Evolutionary conservation across 2,797 vertebrate genomes (phyloP).

Genomic region (Forpus xanthops): DNA sequence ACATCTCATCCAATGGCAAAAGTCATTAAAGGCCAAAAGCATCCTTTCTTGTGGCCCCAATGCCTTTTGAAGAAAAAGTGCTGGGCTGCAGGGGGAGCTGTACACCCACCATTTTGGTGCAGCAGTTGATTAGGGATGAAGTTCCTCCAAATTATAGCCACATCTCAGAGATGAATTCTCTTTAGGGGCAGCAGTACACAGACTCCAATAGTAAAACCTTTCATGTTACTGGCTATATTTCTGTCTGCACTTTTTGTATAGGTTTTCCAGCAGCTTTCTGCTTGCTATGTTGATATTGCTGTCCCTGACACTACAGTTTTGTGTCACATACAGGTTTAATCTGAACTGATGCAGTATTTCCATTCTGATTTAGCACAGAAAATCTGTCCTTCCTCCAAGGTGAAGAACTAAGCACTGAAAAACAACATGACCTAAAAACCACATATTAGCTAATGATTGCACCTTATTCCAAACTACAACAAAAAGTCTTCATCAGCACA

Average conservation of each 20-base stretch:
- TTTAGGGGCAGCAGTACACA: not conserved
- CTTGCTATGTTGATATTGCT: not conserved
- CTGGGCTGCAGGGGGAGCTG: conserved; percentile 29
- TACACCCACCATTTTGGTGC: not conserved
- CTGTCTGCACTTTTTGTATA: not conserved
- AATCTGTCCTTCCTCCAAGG: not conserved
- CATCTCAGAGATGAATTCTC: not conserved
- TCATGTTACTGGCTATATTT: not conserved
- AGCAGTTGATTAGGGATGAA: not conserved
- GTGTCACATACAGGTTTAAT: not conserved
- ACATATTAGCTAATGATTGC: not conserved
- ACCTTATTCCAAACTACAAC: not conserved
- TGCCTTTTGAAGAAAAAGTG: not conserved
- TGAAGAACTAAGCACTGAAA: not conserved
- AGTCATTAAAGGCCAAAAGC: not conserved
- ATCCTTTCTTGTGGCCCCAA: not conserved
- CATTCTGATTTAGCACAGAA: not conserved
- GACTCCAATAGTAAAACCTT: not conserved
- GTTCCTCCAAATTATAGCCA: not conserved
- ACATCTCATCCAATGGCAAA: not conserved
- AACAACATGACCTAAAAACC: not conserved
- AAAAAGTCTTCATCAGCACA: not conserved
- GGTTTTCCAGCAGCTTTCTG: not conserved
- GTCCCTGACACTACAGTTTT: not conserved
- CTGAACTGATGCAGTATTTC: not conserved